Evolutionary conservation across 2,113 vertebrate genomes (phyloP).

Genomic region (Etheostoma cragini): DNA sequence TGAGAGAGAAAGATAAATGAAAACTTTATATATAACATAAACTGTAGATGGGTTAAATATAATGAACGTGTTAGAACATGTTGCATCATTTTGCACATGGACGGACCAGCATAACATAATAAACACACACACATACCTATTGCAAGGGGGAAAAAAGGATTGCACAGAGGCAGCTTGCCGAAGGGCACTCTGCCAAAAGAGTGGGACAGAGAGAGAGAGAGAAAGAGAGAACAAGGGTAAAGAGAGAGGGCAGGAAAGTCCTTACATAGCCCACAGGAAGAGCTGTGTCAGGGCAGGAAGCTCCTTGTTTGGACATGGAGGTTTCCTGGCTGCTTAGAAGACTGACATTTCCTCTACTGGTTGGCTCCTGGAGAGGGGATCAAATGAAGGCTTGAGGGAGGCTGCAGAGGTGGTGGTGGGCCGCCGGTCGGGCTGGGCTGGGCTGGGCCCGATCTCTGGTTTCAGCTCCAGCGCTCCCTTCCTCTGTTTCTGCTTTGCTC

Average conservation of each 20-base stretch:
- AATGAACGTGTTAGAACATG: conserved; percentile 33
- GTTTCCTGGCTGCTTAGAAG: conserved; percentile 82
- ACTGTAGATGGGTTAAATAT: conserved; percentile 27
- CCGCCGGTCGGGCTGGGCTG: conserved; percentile 67
- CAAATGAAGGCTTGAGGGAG: conserved; percentile 82
- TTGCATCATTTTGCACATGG: conserved; percentile 28
- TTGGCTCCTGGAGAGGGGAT: conserved; percentile 82
- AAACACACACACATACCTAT: conserved; percentile 42
- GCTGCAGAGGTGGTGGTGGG: conserved; percentile 74
- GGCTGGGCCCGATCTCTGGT: conserved; percentile 70
- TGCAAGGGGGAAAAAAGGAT: conserved; percentile 65
- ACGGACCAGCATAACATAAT: conserved; percentile 26
- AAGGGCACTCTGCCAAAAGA: conserved; percentile 83
- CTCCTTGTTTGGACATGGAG: conserved; percentile 86
- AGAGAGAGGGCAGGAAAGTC: conserved; percentile 83
- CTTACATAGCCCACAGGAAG: conserved; percentile 89
- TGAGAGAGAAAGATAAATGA: neutral
- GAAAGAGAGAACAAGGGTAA: conserved; percentile 40
- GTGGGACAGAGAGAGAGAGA: conserved; percentile 65
- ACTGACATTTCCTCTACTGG: conserved; percentile 85
- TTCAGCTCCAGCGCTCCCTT: conserved; percentile 62
- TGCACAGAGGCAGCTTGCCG: conserved; percentile 78
- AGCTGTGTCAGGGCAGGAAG: conserved; percentile 85
- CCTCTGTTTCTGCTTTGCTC: conserved; percentile 18
- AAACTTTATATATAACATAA: neutral